These are phyloP conservation scores for Edolisoma coerulescens DNA, from an alignment of 2,113 vertebrate genomes.

Conservation along the genomic window DNA sequence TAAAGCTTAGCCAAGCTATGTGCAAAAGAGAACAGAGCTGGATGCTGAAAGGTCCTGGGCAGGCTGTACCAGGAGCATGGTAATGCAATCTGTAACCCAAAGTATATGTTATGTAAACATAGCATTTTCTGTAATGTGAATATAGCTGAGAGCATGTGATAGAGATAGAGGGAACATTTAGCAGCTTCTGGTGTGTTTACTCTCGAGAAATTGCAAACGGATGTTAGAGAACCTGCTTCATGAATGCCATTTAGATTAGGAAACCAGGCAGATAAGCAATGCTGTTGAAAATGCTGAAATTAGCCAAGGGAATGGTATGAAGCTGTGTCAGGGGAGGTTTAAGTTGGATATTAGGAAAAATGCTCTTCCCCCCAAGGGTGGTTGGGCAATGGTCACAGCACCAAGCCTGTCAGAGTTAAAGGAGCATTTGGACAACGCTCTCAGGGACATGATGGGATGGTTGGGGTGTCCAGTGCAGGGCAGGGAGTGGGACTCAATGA, in stretches of 20 bases:
- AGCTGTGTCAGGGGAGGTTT: neutral
- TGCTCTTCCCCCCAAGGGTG: neutral
- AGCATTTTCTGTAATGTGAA: neutral
- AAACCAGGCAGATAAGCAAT: neutral
- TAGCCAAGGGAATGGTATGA: neutral
- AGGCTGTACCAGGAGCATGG: neutral
- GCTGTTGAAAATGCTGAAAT: neutral
- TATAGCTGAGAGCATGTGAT: neutral
- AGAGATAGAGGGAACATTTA: neutral
- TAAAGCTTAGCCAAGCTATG: neutral
- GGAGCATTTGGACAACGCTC: neutral
- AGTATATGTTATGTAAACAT: neutral
- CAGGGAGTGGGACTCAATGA: neutral
- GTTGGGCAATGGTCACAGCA: neutral
- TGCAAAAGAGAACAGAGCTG: neutral
- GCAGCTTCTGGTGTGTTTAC: slow-evolving; percentile 1
- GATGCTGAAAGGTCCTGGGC: neutral
- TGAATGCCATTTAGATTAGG: neutral
- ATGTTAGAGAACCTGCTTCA: neutral
- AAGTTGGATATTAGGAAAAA: neutral
- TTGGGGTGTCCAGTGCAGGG: neutral
- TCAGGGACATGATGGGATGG: neutral
- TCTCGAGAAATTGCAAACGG: neutral
- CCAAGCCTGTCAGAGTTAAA: neutral
- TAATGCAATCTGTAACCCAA: neutral